phyloP scores from a whole-genome alignment of 2,113 vertebrate species.

The Helogale parvula region DNA sequence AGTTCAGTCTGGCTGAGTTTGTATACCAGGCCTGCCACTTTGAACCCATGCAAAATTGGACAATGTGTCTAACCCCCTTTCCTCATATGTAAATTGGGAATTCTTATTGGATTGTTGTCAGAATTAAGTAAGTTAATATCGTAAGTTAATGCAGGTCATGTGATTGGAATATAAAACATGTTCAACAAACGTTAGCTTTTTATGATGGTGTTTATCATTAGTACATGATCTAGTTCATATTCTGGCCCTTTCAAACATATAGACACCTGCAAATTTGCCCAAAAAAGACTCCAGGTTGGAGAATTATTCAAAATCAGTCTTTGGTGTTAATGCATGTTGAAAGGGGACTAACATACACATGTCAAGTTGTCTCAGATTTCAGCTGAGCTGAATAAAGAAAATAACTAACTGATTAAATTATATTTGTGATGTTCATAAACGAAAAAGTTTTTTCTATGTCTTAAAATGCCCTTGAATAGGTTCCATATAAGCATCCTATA shows the following conservation, averaged over 20 bases:
- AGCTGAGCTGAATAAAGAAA: conserved; percentile 48
- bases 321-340: not conserved
- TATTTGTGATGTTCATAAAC: not conserved
- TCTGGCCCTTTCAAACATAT: not conserved
- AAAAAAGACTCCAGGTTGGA: not conserved
- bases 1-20: not conserved
- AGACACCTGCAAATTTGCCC: not conserved
- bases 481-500: not conserved
- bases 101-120: not conserved
- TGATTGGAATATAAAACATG: not conserved
- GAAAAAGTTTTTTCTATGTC: not conserved
- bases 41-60: not conserved
- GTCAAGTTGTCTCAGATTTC: not conserved
- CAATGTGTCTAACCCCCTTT: not conserved
- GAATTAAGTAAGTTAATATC: not conserved
- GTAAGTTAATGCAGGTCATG: not conserved
- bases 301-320: not conserved
- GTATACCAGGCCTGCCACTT: not conserved
- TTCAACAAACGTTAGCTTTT: not conserved
- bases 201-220: not conserved
- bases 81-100: not conserved
- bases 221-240: not conserved
- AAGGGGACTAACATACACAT: not conserved
- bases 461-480: not conserved
- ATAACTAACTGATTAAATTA: not conserved